Evolutionary conservation across 2,888 invertebrate genomes (phyloP), one percentile per base, ranked within the genome.

Genomic region (Philopedon plagiatum): DNA sequence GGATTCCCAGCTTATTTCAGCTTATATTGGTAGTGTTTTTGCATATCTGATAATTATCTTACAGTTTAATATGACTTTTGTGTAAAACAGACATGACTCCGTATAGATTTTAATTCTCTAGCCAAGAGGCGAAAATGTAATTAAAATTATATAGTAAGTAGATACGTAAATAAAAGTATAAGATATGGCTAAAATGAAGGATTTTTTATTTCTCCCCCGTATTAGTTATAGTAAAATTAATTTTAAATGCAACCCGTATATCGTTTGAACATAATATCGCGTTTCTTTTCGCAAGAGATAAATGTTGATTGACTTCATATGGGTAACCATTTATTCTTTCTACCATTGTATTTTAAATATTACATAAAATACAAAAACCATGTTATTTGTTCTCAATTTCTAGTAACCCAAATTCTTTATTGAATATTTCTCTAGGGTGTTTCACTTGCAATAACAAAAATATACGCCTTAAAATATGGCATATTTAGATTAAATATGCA

Each of bases 31-130:
- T 5, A 57, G 61, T 18, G 58, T 71, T 1, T 56, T 74, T 56
- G 41, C 74, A n/a, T 71, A 74, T 57, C 49, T 74, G 13, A 74
- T 74, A 13, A 67, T 74, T 23, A 56, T 74, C 32, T 34, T 71
- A 57, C 74, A 71, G 49, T 70, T 71, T 54, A 74, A 62, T 49
- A 37, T 62, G 5, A 46, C 65, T 21, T 64, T 69, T 69, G 41
- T 37, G 15, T 65, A 44, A 70, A 9, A 21, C 4, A 9, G 5
- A 5, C 1, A n/a, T n/a, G n/a, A n/a, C n/a, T n/a, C n/a, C n/a
- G n/a, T n/a, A n/a, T n/a, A n/a, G n/a, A n/a, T n/a, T n/a, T n/a
- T n/a, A n/a, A n/a, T n/a, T n/a, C n/a, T n/a, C n/a, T n/a, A n/a
- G n/a, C n/a, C n/a, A n/a, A n/a, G n/a, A n/a, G n/a, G n/a, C n/a